Evolutionary conservation across 1,140 invertebrate genomes (phyloP).

Genomic region (Trichomalopsis sarcophagae): DNA sequence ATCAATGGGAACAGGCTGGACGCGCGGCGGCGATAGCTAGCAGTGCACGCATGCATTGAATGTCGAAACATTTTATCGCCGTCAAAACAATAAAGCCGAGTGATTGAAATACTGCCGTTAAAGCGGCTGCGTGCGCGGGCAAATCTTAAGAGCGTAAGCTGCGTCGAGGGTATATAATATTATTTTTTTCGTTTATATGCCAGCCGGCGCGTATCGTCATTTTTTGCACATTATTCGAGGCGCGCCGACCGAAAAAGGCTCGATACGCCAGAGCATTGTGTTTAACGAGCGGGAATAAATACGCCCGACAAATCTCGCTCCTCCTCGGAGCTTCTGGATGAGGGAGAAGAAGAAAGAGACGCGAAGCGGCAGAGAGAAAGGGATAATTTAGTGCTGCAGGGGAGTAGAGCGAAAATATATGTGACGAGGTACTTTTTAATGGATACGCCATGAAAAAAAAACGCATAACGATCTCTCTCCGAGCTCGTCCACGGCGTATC

Average conservation of each 20-base stretch:
- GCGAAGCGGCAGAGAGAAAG: background rate
- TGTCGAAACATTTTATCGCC: constrained; percentile 17
- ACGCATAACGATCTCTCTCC: no score
- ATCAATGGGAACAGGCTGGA: background rate
- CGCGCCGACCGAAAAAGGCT: background rate
- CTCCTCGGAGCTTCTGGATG: background rate
- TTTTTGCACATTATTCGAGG: background rate
- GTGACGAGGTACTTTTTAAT: no score
- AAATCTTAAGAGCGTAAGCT: background rate
- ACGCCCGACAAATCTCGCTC: constrained; percentile 8
- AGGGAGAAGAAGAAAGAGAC: background rate
- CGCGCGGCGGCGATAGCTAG: background rate
- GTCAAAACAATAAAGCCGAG: constrained; percentile 36
- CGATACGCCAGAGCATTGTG: constrained; percentile 1
- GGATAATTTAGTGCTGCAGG: constrained; percentile 10
- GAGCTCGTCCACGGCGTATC: no score
- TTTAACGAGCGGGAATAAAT: constrained; percentile 47
- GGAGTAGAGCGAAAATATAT: background rate
- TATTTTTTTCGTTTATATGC: constrained; percentile 9
- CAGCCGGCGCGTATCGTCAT: background rate
- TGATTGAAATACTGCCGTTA: constrained; percentile 30
- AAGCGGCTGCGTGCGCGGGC: background rate
- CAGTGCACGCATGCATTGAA: background rate
- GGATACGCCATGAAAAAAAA: no score
- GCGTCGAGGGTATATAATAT: background rate